phyloP scores from a whole-genome alignment of 2,888 invertebrate genomes.

The Trichogramma dendrolimi region DNA sequence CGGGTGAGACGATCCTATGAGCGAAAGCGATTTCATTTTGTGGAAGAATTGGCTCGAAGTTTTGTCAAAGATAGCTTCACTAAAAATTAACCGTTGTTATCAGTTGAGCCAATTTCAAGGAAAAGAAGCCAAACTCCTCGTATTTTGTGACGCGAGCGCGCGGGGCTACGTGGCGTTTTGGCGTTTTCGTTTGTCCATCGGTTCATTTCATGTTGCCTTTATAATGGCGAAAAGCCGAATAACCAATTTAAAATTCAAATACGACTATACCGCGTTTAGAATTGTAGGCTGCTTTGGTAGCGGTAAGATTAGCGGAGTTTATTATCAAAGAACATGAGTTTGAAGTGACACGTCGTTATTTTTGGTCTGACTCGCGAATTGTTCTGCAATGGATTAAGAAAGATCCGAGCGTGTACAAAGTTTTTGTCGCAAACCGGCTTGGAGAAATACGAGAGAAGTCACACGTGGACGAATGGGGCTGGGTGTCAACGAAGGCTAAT shows the following conservation, averaged over 20 bases:
- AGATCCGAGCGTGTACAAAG: neutral
- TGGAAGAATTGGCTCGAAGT: too few species aligned
- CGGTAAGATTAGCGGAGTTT: neutral
- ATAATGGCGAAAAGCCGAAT: neutral
- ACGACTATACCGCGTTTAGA: neutral
- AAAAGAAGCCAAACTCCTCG: neutral
- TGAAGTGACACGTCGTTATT: too few species aligned
- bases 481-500: too few species aligned
- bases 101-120: too few species aligned
- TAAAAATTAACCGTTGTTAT: too few species aligned
- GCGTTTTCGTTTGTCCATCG: neutral
- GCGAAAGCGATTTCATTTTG: too few species aligned
- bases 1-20: too few species aligned
- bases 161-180: neutral
- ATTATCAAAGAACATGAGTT: neutral
- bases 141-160: neutral
- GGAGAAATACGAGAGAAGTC: neutral
- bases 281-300: neutral
- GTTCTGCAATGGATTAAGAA: neutral
- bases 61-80: too few species aligned
- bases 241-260: neutral
- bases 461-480: neutral
- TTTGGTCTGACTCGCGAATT: neutral
- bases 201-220: neutral
- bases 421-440: neutral